Percentiles rank a stretch among this genome's conserved stretches.
Conservation (phyloP, 2,113 vertebrate species). For the Saimiri boliviensis region DNA sequence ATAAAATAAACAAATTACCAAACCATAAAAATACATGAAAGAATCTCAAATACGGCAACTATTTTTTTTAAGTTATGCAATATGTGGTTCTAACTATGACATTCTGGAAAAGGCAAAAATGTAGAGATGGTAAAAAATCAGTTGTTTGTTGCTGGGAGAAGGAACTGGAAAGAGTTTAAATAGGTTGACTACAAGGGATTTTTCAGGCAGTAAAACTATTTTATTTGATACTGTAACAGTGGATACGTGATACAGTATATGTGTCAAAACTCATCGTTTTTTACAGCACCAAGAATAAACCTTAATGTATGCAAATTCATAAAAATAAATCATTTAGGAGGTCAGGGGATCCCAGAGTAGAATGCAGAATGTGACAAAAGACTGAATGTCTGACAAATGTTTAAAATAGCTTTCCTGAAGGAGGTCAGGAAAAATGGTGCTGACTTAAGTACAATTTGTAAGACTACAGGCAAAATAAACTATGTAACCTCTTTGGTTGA, state of each 20-base stretch:
- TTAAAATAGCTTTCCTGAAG: too few relatives aligned
- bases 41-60: neutral
- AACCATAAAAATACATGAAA: neutral
- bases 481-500: accelerated
- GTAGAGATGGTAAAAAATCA: neutral
- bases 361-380: neutral
- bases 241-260: too few relatives aligned
- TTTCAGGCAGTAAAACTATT: neutral
- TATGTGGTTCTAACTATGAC: neutral
- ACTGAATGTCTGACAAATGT: neutral
- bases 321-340: neutral
- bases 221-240: neutral
- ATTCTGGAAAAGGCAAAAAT: too few relatives aligned
- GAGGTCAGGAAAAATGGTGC: neutral
- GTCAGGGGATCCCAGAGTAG: neutral
- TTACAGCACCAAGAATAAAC: neutral
- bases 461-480: neutral
- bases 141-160: neutral
- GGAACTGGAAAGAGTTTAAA: too few relatives aligned
- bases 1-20: neutral
- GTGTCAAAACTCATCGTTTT: too few relatives aligned
- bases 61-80: too few relatives aligned
- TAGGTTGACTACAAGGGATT: neutral
- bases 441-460: too few relatives aligned
- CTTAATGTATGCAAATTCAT: neutral